Evolutionary conservation across 2,888 invertebrate species (phyloP).

Genomic region (Proisotoma minuta): DNA sequence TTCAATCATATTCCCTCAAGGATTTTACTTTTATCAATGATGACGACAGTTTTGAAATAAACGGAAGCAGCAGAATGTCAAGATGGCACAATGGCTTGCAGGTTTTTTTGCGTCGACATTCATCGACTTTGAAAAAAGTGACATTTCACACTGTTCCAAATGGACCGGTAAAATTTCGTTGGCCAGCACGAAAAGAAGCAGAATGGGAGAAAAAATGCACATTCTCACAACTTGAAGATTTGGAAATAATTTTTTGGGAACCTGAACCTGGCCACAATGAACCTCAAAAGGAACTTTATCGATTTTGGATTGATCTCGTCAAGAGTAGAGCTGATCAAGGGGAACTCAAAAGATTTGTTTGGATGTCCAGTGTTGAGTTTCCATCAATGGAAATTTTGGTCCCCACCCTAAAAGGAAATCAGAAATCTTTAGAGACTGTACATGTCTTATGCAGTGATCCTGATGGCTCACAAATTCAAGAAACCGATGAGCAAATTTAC

Average conservation of each 20-base stretch:
- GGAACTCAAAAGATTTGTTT: constrained; percentile 13
- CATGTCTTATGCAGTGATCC: constrained; percentile 6
- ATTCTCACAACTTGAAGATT: constrained; percentile 18
- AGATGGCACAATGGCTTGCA: constrained; percentile 6
- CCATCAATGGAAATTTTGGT: constrained; percentile 8
- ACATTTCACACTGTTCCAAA: background rate
- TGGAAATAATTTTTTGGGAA: constrained; percentile 20
- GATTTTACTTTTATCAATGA: background rate
- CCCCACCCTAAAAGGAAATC: constrained; percentile 13
- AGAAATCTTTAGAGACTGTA: constrained; percentile 9
- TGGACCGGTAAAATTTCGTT: background rate
- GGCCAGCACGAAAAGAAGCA: background rate
- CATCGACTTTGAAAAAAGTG: constrained; percentile 6
- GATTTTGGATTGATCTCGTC: constrained; percentile 3
- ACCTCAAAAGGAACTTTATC: background rate
- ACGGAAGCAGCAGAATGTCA: constrained; percentile 3
- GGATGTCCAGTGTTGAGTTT: constrained; percentile 13
- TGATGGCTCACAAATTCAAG: background rate
- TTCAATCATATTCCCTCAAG: constrained; percentile 3
- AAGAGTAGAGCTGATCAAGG: constrained; percentile 6
- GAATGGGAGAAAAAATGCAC: background rate
- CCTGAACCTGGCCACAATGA: background rate
- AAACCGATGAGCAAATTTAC: background rate
- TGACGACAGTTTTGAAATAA: background rate
- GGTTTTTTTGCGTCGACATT: constrained; percentile 14